Conservation (phyloP, 2,888 invertebrate genomes). For the Tenthredo scrophulariae region DNA sequence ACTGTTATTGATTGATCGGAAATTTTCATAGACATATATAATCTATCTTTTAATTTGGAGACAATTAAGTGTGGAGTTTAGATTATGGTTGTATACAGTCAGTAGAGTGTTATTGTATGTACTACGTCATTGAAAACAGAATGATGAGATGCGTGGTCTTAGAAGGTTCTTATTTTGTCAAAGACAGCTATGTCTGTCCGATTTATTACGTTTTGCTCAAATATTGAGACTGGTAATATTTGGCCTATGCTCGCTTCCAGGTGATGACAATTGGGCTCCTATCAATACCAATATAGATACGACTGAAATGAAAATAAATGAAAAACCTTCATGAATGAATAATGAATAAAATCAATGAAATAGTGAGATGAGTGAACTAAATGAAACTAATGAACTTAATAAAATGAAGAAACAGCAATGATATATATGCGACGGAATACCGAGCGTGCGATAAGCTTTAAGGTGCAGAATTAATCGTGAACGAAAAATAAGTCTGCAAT, state of each 20-base stretch:
- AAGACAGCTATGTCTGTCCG: slow-evolving; percentile 12
- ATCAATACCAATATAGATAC: slow-evolving; percentile 49
- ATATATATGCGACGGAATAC: slow-evolving; percentile 18
- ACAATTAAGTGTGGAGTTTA: neutral
- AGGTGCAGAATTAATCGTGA: slow-evolving; percentile 18
- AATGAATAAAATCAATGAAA: slow-evolving; percentile 12
- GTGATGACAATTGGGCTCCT: slow-evolving; percentile 46
- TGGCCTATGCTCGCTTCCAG: slow-evolving; percentile 40
- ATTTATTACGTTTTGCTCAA: slow-evolving; percentile 12
- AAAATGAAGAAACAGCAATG: slow-evolving; percentile 11
- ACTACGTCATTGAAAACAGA: slow-evolving; percentile 12
- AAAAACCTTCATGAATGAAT: slow-evolving; percentile 27
- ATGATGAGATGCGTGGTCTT: slow-evolving; percentile 35
- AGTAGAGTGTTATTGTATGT: slow-evolving; percentile 22
- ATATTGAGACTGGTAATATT: slow-evolving; percentile 28
- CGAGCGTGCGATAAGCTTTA: slow-evolving; percentile 46
- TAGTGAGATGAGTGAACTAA: neutral
- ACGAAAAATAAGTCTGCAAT: slow-evolving; percentile 1
- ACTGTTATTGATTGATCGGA: neutral
- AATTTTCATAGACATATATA: neutral
- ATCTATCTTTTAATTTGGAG: neutral
- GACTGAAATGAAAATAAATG: slow-evolving; percentile 52
- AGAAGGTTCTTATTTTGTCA: slow-evolving; percentile 4
- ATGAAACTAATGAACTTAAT: slow-evolving; percentile 9
- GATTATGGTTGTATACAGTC: neutral